A percentile compares a stretch with the other conserved stretches of the same genome.
Evolutionary conservation across 2,888 invertebrate genomes (phyloP).

Genomic region (Geotrupes spiniger): DNA sequence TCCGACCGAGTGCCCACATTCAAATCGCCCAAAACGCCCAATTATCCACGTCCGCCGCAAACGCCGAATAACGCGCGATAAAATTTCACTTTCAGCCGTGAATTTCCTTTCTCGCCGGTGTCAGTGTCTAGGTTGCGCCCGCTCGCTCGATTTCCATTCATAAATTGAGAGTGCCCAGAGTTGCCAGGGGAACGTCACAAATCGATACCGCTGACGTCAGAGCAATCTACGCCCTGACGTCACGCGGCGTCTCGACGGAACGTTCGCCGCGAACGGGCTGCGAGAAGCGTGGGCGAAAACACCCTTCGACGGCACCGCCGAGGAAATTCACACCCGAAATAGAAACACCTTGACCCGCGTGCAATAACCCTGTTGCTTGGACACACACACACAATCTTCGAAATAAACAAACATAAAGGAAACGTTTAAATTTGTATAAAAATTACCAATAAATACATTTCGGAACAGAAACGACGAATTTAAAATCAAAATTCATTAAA

Average conservation of each 20-base stretch:
- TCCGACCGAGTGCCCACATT: no score
- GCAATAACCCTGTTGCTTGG: conserved; percentile 4
- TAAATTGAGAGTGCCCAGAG: conserved; percentile 28
- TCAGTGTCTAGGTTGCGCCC: conserved; percentile 34
- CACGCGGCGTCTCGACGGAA: conserved; percentile 38
- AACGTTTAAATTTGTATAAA: no score
- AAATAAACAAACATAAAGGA: neutral
- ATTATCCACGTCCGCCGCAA: neutral
- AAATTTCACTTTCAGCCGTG: conserved; percentile 31
- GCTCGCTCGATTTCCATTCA: conserved; percentile 35
- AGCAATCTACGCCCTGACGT: conserved; percentile 34
- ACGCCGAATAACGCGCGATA: conserved; percentile 7
- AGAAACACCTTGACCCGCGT: conserved; percentile 32
- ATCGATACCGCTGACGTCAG: conserved; percentile 33
- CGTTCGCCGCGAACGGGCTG: conserved; percentile 28
- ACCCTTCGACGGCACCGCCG: conserved; percentile 21
- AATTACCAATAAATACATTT: no score
- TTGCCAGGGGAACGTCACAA: conserved; percentile 35
- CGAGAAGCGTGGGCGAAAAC: conserved; percentile 31
- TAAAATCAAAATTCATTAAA: no score
- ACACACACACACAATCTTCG: conserved; percentile 7
- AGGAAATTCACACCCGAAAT: conserved; percentile 28
- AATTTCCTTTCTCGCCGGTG: conserved; percentile 30
- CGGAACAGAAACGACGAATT: no score
- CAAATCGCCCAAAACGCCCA: no score